A percentile compares a stretch with the other conserved stretches of the same genome.
Evolutionary conservation across 1,140 invertebrate genomes (phyloP).

Genomic region (Luehdorfia chinensis): DNA sequence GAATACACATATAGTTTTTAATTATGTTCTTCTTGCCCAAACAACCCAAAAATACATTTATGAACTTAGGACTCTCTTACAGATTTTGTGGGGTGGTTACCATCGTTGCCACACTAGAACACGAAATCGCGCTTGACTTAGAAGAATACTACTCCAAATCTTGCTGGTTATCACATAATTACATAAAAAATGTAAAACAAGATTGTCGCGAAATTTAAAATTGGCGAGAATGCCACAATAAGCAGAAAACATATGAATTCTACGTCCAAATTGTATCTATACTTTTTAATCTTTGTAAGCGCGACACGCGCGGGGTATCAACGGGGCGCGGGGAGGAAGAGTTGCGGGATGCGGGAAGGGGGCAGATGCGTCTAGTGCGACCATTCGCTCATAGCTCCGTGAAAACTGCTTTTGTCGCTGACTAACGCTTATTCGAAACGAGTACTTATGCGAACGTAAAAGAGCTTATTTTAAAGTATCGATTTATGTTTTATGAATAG

Average conservation of each 20-base stretch:
- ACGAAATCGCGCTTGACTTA: too few relatives aligned
- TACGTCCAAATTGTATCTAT: neutral
- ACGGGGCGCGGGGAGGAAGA: slow-evolving; percentile 31
- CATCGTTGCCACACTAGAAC: too few relatives aligned
- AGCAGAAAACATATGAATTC: neutral
- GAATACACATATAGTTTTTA: too few relatives aligned
- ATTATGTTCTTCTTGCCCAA: too few relatives aligned
- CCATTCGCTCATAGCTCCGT: slow-evolving; percentile 52
- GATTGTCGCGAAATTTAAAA: neutral
- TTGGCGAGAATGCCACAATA: neutral
- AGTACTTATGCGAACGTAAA: neutral
- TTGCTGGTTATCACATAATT: too few relatives aligned
- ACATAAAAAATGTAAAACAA: too few relatives aligned
- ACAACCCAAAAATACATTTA: too few relatives aligned
- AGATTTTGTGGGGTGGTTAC: too few relatives aligned
- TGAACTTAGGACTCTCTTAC: too few relatives aligned
- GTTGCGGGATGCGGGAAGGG: slow-evolving; percentile 32
- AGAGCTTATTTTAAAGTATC: slow-evolving; percentile 18
- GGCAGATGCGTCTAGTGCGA: slow-evolving; percentile 68
- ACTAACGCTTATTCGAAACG: slow-evolving; percentile 2
- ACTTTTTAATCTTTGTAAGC: slow-evolving; percentile 44
- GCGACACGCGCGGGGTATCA: slow-evolving; percentile 62
- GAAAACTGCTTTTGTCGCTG: slow-evolving; percentile 60
- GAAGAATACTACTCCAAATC: too few relatives aligned
- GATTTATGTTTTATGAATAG: neutral